A percentile compares a stretch with the other conserved stretches of the same genome.
Conservation (phyloP, 2,113 vertebrate species). For the Conger conger region DNA sequence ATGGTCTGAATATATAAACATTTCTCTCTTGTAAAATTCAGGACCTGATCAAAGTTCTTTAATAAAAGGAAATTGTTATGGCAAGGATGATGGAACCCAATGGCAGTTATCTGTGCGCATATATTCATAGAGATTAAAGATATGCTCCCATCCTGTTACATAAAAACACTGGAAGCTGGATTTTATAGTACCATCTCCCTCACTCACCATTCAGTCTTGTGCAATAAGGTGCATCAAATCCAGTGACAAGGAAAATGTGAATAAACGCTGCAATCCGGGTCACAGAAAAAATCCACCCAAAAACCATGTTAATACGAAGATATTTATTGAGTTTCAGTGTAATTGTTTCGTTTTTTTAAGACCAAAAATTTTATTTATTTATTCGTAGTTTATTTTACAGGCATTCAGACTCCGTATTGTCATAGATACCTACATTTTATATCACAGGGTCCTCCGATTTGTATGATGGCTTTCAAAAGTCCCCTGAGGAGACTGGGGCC, state of each 20-base stretch:
- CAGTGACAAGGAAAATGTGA: no score
- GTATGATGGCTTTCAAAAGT: background rate
- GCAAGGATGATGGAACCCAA: no score
- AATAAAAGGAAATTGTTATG: no score
- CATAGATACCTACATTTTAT: background rate
- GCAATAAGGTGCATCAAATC: background rate
- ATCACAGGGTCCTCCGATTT: conserved; percentile 25
- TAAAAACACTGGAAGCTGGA: no score
- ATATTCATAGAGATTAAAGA: no score
- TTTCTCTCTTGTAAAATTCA: background rate
- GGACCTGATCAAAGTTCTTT: background rate
- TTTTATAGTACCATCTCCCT: background rate
- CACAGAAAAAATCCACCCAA: no score
- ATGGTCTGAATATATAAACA: background rate
- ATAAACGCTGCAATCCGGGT: no score
- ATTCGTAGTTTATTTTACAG: background rate
- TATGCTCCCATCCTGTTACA: no score
- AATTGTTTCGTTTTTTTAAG: background rate
- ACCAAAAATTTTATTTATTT: background rate
- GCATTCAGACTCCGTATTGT: background rate
- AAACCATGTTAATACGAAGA: background rate
- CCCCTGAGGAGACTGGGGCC: background rate
- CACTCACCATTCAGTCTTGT: background rate
- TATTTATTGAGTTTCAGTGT: background rate
- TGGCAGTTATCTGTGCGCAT: no score